These are phyloP conservation scores for Trachelus stipa DNA, from an alignment of 2,888 invertebrate genomes.

Conservation along the genomic window DNA sequence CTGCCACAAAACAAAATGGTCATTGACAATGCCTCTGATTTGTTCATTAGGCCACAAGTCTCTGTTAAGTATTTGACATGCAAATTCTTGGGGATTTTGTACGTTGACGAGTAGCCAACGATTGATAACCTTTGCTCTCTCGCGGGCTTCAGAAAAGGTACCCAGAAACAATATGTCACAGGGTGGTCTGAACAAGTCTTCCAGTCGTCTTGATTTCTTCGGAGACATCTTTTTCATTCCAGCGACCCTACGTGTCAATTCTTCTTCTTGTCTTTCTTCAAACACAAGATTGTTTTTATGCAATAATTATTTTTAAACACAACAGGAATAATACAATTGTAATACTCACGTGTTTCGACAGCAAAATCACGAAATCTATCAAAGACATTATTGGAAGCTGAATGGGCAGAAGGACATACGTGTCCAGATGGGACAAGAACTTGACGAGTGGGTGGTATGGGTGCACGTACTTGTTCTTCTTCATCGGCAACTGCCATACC, in stretches of 20 bases:
- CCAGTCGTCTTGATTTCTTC: slow-evolving; percentile 70
- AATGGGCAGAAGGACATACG: slow-evolving; percentile 52
- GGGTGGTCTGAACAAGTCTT: slow-evolving; percentile 78
- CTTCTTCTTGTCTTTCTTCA: slow-evolving; percentile 61
- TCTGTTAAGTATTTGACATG: slow-evolving; percentile 77
- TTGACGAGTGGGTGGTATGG: slow-evolving; percentile 61
- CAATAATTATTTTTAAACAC: neutral
- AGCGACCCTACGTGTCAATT: slow-evolving; percentile 57
- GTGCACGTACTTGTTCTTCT: slow-evolving; percentile 53
- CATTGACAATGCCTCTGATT: slow-evolving; percentile 72
- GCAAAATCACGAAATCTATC: slow-evolving; percentile 63
- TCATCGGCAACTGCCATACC: slow-evolving; percentile 26
- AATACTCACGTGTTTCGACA: slow-evolving; percentile 59
- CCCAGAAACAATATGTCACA: slow-evolving; percentile 75
- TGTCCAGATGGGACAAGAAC: slow-evolving; percentile 59
- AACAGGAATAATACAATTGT: too few relatives aligned
- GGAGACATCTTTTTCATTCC: slow-evolving; percentile 50
- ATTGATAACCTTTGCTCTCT: slow-evolving; percentile 69
- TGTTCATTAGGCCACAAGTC: slow-evolving; percentile 77
- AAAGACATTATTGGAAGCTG: slow-evolving; percentile 55
- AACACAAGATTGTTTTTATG: neutral
- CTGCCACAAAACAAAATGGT: slow-evolving; percentile 79
- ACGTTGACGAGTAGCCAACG: slow-evolving; percentile 80
- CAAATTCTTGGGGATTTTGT: slow-evolving; percentile 76
- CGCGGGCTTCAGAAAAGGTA: slow-evolving; percentile 71